Percentiles rank a stretch among this genome's conserved stretches.
Evolutionary conservation across 2,113 vertebrate genomes (phyloP).

Genomic region (Bucco capensis): DNA sequence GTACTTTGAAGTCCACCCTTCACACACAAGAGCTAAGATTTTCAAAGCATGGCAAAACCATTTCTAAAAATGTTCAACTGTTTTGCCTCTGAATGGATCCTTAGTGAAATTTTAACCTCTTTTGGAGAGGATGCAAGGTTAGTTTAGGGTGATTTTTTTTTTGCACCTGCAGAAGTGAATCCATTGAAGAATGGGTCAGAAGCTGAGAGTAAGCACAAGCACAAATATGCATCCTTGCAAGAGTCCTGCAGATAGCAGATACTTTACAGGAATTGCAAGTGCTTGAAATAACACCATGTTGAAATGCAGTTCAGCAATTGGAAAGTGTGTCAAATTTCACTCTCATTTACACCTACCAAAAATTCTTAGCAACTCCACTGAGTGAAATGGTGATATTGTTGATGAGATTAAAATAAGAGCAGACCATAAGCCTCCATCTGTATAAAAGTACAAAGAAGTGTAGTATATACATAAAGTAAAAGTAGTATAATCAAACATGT

Average conservation of each 20-base stretch:
- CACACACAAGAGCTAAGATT: not conserved
- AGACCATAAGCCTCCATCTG: not conserved
- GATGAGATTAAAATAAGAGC: constrained; percentile 16
- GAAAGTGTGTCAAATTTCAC: not conserved
- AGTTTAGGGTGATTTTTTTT: not conserved
- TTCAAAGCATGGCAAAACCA: constrained; percentile 14
- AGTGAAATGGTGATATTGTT: not conserved
- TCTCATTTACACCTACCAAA: constrained; percentile 15
- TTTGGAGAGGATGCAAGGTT: not conserved
- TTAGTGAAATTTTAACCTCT: not conserved
- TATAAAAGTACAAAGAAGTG: not conserved
- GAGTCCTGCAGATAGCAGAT: not conserved
- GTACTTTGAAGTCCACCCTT: constrained; percentile 26
- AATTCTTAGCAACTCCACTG: not conserved
- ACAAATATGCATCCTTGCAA: not conserved
- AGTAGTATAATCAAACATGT: not conserved
- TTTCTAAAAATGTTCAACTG: constrained; percentile 18
- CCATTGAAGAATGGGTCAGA: not conserved
- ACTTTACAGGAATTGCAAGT: not conserved
- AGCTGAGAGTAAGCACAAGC: not conserved
- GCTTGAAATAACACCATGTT: not conserved
- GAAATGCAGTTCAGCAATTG: not conserved
- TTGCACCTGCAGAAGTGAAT: not conserved
- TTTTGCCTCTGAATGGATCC: not conserved
- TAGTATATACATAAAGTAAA: not conserved